Evolutionary conservation across 2,113 vertebrate species (phyloP).

Genomic region (Ammodytes marinus): DNA sequence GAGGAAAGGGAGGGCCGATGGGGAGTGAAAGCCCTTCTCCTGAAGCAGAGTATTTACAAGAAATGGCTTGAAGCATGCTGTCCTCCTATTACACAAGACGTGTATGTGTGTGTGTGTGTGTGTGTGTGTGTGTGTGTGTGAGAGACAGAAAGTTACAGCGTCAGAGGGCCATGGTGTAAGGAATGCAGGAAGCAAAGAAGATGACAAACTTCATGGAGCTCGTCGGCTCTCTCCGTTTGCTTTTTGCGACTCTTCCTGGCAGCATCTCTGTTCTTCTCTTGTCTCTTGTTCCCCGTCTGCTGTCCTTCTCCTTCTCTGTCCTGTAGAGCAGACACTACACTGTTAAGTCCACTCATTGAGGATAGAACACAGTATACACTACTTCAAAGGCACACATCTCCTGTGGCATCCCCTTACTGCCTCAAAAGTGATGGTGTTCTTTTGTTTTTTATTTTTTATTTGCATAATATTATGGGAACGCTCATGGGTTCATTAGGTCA

Average conservation of each 20-base stretch:
- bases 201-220: conserved; percentile 86
- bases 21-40: conserved; percentile 61
- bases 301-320: conserved; percentile 35
- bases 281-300: conserved; percentile 49
- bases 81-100: conserved; percentile 65
- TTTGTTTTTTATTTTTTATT: not conserved
- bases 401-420: not conserved
- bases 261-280: conserved; percentile 84
- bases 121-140: conserved; percentile 2
- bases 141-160: conserved; percentile 11
- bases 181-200: not conserved
- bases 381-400: not conserved
- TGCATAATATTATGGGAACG: not conserved
- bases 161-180: not conserved
- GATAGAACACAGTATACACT: too few species aligned
- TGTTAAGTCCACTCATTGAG: not conserved
- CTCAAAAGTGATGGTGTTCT: not conserved
- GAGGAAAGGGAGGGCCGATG: conserved; percentile 23
- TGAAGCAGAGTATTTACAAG: conserved; percentile 80
- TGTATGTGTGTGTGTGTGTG: conserved; percentile 9
- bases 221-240: conserved; percentile 87
- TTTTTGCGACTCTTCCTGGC: conserved; percentile 88
- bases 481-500: not conserved
- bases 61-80: conserved; percentile 64
- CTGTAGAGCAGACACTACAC: conserved; percentile 38